Evolutionary conservation across 2,113 vertebrate species (phyloP).

Genomic region (Calyptomena viridis): DNA sequence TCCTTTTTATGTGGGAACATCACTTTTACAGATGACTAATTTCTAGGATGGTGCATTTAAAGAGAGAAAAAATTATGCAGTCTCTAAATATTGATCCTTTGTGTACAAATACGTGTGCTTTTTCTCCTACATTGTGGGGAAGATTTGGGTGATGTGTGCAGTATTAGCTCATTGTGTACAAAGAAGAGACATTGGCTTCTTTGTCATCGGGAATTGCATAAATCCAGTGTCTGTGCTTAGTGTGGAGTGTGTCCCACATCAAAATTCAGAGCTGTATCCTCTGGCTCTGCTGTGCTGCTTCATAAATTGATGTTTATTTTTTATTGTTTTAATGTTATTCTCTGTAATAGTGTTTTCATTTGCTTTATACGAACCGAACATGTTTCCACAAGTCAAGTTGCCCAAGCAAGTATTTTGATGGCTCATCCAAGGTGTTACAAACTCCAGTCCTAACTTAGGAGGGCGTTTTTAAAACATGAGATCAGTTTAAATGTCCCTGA

Average conservation of each 20-base stretch:
- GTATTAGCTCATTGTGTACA: slow-evolving; percentile 4
- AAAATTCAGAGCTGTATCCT: neutral
- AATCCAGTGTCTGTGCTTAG: neutral
- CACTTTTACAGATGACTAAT: neutral
- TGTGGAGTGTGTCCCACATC: neutral
- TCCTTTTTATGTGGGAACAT: neutral
- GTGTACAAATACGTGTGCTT: neutral
- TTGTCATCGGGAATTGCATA: neutral
- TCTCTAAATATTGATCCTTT: slow-evolving; percentile 27
- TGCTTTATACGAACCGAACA: neutral
- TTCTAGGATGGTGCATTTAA: neutral
- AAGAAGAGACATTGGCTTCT: neutral
- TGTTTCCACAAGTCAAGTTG: neutral
- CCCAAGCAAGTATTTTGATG: neutral
- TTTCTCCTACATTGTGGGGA: neutral
- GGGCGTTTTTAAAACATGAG: neutral
- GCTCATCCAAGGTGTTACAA: neutral
- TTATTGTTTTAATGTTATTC: neutral
- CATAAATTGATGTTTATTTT: neutral
- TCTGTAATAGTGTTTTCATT: neutral
- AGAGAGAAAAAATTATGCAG: neutral
- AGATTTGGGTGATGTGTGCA: neutral
- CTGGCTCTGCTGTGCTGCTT: neutral
- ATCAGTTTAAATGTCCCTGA: neutral
- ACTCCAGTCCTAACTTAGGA: neutral